Evolutionary conservation across 2,113 vertebrate genomes (phyloP).

Genomic region (Recurvirostra avosetta): DNA sequence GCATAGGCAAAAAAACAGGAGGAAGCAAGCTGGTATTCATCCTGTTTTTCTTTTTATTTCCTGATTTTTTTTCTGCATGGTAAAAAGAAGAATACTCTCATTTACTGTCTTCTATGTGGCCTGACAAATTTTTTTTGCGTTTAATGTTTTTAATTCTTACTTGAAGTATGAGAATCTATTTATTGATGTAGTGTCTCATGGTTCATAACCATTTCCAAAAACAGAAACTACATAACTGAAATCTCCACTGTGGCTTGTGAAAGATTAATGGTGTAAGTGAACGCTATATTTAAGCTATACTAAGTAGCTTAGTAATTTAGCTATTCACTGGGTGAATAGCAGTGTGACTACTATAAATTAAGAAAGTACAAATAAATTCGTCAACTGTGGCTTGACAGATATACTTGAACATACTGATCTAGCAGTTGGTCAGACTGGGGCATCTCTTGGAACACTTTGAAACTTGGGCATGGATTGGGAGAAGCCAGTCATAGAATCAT

Average conservation of each 20-base stretch:
- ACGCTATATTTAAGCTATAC: background rate
- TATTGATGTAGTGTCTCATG: background rate
- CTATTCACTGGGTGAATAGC: background rate
- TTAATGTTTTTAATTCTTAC: background rate
- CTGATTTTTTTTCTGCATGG: fast-evolving
- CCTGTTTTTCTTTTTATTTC: background rate
- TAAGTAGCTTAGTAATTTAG: background rate
- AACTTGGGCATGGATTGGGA: background rate
- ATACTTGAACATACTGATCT: background rate
- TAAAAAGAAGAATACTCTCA: background rate
- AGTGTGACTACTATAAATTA: background rate
- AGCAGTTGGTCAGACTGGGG: background rate
- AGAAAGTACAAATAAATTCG: background rate
- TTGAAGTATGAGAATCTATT: background rate
- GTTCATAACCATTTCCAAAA: background rate
- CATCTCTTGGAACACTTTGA: background rate
- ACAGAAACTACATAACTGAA: background rate
- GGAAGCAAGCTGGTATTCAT: background rate
- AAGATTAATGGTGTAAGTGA: background rate
- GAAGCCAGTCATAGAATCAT: background rate
- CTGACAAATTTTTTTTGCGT: background rate
- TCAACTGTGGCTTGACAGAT: background rate
- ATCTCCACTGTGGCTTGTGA: background rate
- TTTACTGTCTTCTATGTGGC: background rate
- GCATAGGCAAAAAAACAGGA: background rate